Conservation (phyloP, 2,113 vertebrate genomes). For the Tenrec ecaudatus region DNA sequence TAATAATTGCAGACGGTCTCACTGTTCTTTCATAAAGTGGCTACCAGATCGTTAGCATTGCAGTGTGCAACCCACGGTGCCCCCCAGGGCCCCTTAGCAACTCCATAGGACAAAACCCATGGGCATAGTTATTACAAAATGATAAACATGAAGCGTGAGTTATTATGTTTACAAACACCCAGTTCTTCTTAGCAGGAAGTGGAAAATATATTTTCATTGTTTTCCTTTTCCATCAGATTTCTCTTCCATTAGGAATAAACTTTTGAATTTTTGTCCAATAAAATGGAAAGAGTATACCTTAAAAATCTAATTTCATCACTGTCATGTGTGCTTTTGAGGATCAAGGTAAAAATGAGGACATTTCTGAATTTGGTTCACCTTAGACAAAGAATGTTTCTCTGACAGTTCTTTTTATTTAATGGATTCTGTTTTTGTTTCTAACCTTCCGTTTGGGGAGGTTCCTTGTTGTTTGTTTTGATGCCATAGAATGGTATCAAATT, state of each 20-base stretch:
- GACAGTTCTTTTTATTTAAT: not conserved
- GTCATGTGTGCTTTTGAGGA: not conserved
- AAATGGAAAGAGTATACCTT: not conserved
- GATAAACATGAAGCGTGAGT: not conserved
- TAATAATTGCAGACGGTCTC: too few relatives aligned
- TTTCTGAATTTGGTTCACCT: not conserved
- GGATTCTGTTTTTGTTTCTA: not conserved
- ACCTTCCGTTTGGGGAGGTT: not conserved
- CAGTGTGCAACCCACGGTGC: too few relatives aligned
- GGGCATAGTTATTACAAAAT: not conserved
- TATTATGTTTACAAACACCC: not conserved
- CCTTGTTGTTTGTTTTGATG: not conserved
- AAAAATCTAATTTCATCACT: not conserved
- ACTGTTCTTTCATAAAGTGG: too few relatives aligned
- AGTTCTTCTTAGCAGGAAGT: not conserved
- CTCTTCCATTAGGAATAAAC: not conserved
- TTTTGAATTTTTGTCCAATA: constrained; percentile 42
- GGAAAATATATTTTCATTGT: not conserved
- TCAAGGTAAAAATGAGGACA: not conserved
- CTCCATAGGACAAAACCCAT: too few relatives aligned
- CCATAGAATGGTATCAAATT: not conserved
- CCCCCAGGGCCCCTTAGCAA: too few relatives aligned
- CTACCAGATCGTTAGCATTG: too few relatives aligned
- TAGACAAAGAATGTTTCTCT: not conserved
- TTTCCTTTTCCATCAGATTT: not conserved